Evolutionary conservation across 2,888 invertebrate species (phyloP).

Genomic region (Orthosia gracilis): DNA sequence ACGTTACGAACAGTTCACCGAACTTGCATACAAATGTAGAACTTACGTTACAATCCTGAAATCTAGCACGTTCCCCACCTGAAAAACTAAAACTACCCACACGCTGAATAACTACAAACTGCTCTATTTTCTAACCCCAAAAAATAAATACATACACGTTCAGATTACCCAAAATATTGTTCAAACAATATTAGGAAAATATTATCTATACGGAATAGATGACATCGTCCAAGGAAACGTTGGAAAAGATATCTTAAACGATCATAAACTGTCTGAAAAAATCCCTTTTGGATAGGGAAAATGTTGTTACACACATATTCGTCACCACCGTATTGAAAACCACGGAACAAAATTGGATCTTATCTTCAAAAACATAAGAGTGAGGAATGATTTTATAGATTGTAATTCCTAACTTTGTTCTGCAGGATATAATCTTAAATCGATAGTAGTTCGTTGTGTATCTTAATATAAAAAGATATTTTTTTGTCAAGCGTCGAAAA

Average conservation of each 20-base stretch:
- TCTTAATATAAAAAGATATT: conserved; percentile 53
- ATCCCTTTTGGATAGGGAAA: conserved; percentile 69
- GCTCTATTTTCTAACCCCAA: conserved; percentile 18
- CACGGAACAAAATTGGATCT: conserved; percentile 41
- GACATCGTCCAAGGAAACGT: conserved; percentile 56
- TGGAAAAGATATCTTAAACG: conserved; percentile 72
- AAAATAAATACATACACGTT: conserved; percentile 33
- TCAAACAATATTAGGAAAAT: conserved; percentile 62
- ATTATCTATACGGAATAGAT: conserved; percentile 61
- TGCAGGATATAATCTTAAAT: conserved; percentile 70
- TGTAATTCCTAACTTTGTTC: neutral
- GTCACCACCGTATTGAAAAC: neutral
- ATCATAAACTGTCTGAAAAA: conserved; percentile 75
- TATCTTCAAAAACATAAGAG: rapidly evolving
- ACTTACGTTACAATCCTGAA: neutral
- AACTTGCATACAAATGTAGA: neutral
- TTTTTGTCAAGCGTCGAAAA: conserved; percentile 52
- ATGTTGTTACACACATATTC: conserved; percentile 27
- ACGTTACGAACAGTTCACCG: neutral
- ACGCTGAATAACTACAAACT: conserved; percentile 28
- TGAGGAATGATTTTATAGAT: neutral
- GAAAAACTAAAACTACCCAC: conserved; percentile 6
- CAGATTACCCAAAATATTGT: conserved; percentile 53
- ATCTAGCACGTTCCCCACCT: conserved; percentile 1
- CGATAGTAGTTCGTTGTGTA: conserved; percentile 68